phyloP scores from a whole-genome alignment of 2,113 vertebrate species.

The Psophia crepitans region DNA sequence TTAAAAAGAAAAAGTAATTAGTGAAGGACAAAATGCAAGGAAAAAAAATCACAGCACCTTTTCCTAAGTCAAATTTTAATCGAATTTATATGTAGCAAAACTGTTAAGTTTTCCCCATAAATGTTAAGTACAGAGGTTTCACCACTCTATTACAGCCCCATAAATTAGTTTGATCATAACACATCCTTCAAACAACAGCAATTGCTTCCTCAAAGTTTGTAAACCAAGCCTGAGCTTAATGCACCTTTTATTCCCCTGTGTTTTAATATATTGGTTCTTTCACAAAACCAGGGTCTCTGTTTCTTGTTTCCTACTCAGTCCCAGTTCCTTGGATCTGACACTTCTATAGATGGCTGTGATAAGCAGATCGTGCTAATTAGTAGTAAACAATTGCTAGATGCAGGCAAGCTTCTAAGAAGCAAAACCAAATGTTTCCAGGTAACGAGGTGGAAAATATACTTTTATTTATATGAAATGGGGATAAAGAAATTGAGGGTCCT shows the following conservation, averaged over 20 bases:
- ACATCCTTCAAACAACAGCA: neutral
- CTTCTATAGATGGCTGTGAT: neutral
- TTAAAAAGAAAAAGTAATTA: neutral
- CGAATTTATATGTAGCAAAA: neutral
- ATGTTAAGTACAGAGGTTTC: neutral
- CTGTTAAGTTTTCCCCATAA: neutral
- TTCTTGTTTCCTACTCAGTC: neutral
- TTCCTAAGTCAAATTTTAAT: neutral
- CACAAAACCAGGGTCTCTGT: neutral
- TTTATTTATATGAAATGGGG: rapidly evolving
- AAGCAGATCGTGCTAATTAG: neutral
- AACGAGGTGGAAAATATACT: neutral
- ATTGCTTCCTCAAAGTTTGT: neutral
- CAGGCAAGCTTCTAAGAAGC: neutral
- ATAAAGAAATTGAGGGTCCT: neutral
- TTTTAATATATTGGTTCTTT: neutral
- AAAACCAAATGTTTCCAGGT: neutral
- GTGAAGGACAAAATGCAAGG: neutral
- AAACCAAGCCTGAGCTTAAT: neutral
- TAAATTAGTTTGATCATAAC: neutral
- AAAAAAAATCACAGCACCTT: neutral
- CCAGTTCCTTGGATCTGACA: neutral
- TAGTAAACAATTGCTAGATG: neutral
- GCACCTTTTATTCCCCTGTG: neutral
- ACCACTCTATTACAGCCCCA: neutral